These are phyloP conservation scores for Mallotus villosus DNA, from an alignment of 2,797 vertebrate species.

Conservation along the genomic window DNA sequence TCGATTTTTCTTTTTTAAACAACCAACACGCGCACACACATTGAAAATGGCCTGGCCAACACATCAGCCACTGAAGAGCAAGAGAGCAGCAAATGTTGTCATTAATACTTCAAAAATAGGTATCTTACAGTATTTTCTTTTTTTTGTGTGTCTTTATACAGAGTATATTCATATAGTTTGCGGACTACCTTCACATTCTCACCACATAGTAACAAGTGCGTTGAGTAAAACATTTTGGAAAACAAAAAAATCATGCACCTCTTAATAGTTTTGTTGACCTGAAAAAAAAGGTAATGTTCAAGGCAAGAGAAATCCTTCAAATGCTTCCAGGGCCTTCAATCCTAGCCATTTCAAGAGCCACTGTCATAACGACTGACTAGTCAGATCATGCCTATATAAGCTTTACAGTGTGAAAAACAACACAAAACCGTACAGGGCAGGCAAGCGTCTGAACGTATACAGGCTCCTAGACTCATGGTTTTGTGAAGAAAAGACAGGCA, in stretches of 20 bases:
- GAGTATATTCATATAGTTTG: conserved; percentile 82
- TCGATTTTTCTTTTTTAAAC: conserved; percentile 33
- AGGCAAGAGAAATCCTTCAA: conserved; percentile 61
- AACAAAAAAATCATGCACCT: conserved; percentile 76
- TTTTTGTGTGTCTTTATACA: conserved; percentile 76
- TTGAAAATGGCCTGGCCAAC: conserved; percentile 60
- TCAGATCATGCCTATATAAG: conserved; percentile 75
- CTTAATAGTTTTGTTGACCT: conserved; percentile 73
- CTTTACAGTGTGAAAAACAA: conserved; percentile 76
- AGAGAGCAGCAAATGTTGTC: conserved; percentile 69
- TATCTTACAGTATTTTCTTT: conserved; percentile 79
- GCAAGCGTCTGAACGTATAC: conserved; percentile 71
- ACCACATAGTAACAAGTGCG: conserved; percentile 81
- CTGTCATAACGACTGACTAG: conserved; percentile 60
- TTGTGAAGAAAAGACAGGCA: conserved; percentile 70
- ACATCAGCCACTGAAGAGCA: conserved; percentile 48
- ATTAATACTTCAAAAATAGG: conserved; percentile 79
- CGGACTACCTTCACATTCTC: conserved; percentile 82
- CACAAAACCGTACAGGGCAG: conserved; percentile 77
- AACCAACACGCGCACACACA: conserved; percentile 41
- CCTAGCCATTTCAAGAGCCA: conserved; percentile 46
- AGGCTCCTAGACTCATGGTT: conserved; percentile 59
- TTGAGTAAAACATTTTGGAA: conserved; percentile 71
- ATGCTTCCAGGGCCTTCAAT: conserved; percentile 50
- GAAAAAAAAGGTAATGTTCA: conserved; percentile 78